A percentile compares a stretch with the other conserved stretches of the same genome.
These are phyloP conservation scores for Epinephelus coioides DNA, from an alignment of 2,797 vertebrate genomes.

Conservation along the genomic window DNA sequence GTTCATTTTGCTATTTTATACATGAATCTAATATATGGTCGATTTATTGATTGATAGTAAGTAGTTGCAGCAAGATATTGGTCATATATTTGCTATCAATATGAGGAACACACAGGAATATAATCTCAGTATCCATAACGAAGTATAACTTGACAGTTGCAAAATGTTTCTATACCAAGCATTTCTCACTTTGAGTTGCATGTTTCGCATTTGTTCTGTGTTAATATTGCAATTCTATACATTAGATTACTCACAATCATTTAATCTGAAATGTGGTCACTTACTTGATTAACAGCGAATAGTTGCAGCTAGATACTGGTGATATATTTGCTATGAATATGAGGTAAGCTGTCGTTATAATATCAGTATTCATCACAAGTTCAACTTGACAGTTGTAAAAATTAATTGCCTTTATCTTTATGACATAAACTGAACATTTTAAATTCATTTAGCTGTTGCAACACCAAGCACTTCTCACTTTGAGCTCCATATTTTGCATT, in stretches of 20 bases:
- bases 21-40: neutral
- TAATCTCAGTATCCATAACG: neutral
- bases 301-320: neutral
- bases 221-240: neutral
- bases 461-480: neutral
- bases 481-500: neutral
- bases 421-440: neutral
- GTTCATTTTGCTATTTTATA: neutral
- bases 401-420: neutral
- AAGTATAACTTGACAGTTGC: neutral
- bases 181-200: too few relatives aligned
- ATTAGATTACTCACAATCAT: neutral
- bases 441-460: neutral
- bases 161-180: too few relatives aligned
- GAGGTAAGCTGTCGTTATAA: neutral
- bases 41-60: neutral
- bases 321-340: neutral
- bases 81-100: neutral
- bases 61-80: neutral
- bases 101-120: neutral
- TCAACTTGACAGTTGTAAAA: neutral
- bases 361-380: neutral
- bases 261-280: neutral
- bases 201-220: too few relatives aligned
- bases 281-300: neutral